These are phyloP conservation scores for Brassicogethes aeneus DNA, from an alignment of 2,888 invertebrate species.

Conservation along the genomic window DNA sequence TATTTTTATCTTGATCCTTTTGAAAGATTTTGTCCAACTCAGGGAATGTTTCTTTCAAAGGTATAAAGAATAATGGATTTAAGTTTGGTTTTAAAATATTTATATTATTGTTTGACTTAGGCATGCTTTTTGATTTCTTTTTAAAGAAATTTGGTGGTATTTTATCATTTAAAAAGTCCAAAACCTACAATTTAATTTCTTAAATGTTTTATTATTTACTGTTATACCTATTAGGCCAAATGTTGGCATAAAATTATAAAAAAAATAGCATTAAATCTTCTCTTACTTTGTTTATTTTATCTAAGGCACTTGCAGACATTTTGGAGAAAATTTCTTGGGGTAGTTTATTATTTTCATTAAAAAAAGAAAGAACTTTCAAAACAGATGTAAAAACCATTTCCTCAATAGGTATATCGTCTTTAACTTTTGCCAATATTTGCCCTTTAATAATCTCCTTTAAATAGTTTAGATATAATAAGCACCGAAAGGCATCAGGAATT, in stretches of 20 bases:
- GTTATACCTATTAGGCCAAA: no score
- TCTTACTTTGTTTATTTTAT: constrained; percentile 17
- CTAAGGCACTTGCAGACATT: constrained; percentile 16
- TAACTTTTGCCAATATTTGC: constrained; percentile 15
- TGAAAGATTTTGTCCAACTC: constrained; percentile 19
- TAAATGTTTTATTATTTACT: no score
- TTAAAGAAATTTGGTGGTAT: constrained; percentile 16
- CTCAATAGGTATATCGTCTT: constrained; percentile 21
- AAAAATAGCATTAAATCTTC: no score
- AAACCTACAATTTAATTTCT: constrained; percentile 19
- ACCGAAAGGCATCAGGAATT: constrained; percentile 14
- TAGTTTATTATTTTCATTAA: constrained; percentile 15
- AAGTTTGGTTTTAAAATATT: constrained; percentile 10
- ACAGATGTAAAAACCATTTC: constrained; percentile 15
- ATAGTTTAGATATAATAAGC: constrained; percentile 21
- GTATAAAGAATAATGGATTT: constrained; percentile 25
- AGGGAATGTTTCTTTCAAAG: constrained; percentile 23
- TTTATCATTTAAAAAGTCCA: constrained; percentile 22
- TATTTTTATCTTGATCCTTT: constrained; percentile 15
- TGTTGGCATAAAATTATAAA: no score
- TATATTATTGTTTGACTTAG: no score
- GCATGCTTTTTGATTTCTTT: constrained; percentile 5
- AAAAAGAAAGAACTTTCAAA: constrained; percentile 17
- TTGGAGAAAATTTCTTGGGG: constrained; percentile 18
- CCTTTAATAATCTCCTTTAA: constrained; percentile 17